Conservation (phyloP, 2,797 vertebrate genomes). For the Nannoperca obscura region DNA sequence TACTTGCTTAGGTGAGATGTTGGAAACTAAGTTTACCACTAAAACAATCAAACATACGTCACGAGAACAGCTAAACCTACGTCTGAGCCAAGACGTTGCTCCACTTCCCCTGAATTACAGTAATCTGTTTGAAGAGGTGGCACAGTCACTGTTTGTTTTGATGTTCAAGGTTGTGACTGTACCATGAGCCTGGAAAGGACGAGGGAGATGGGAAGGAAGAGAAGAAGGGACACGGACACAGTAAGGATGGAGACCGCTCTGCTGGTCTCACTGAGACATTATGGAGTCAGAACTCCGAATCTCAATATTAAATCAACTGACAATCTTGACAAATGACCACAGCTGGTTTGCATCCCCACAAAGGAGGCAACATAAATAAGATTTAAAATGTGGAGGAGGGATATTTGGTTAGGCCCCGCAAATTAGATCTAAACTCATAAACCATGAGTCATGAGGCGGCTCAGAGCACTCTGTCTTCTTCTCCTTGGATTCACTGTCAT, state of each 20-base stretch:
- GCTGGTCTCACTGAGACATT: background rate
- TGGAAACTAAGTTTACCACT: background rate
- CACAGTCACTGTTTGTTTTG: constrained; percentile 54
- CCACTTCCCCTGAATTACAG: constrained; percentile 23
- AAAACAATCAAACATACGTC: constrained; percentile 16
- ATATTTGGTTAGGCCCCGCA: constrained; percentile 17
- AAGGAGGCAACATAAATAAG: constrained; percentile 30
- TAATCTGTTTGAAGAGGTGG: constrained; percentile 15
- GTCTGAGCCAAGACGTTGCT: background rate
- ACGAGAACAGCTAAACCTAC: constrained; percentile 1
- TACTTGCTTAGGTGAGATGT: constrained; percentile 1
- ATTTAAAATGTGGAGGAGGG: constrained; percentile 35
- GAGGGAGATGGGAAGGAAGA: background rate
- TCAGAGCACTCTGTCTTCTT: constrained; percentile 12
- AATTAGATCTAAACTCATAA: constrained; percentile 47
- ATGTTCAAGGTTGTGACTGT: constrained; percentile 47
- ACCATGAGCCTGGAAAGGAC: constrained; percentile 22
- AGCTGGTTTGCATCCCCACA: constrained; percentile 62
- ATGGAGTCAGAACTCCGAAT: constrained; percentile 25
- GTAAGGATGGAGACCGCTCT: background rate
- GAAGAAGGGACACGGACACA: background rate
- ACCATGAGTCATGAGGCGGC: constrained; percentile 25
- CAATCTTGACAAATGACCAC: constrained; percentile 24
- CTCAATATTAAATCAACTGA: constrained; percentile 32
- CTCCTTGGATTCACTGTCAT: background rate